A percentile compares a stretch with the other conserved stretches of the same genome.
phyloP scores from a whole-genome alignment of 1,140 invertebrate species.

The Euglossa dilemma region DNA sequence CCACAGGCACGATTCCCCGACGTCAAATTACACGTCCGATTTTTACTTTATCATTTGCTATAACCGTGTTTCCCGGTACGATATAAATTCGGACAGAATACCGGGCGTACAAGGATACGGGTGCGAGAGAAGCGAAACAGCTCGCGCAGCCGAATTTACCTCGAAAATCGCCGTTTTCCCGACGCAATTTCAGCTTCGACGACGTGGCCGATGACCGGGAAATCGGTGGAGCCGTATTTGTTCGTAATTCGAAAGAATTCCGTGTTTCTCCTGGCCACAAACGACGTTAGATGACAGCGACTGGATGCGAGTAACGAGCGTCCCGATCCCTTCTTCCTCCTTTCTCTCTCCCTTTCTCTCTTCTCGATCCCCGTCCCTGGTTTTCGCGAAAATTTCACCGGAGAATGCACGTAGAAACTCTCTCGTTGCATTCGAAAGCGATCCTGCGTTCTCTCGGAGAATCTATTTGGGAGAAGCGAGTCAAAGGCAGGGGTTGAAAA shows the following conservation, averaged over 20 bases:
- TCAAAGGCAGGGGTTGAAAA: not conserved
- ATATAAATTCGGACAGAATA: too few relatives aligned
- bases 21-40: not conserved
- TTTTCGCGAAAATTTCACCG: not conserved
- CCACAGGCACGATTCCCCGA: not conserved
- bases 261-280: not conserved
- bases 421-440: not conserved
- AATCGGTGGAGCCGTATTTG: not conserved
- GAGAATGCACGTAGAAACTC: not conserved
- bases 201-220: not conserved
- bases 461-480: slow-evolving; percentile 20
- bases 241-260: not conserved
- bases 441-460: slow-evolving; percentile 3
- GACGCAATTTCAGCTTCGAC: not conserved
- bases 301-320: slow-evolving; percentile 34
- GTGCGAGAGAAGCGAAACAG: too few relatives aligned
- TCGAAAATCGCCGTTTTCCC: too few relatives aligned
- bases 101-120: too few relatives aligned
- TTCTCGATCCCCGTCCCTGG: not conserved
- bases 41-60: too few relatives aligned
- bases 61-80: too few relatives aligned
- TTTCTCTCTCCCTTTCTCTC: not conserved
- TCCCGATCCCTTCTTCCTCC: not conserved
- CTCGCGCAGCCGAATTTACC: too few relatives aligned
- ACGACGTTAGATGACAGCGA: slow-evolving; percentile 6